Percentiles rank a stretch among this genome's conserved stretches.
phyloP scores from a whole-genome alignment of 2,113 vertebrate species.

The Ageneiosus marmoratus region DNA sequence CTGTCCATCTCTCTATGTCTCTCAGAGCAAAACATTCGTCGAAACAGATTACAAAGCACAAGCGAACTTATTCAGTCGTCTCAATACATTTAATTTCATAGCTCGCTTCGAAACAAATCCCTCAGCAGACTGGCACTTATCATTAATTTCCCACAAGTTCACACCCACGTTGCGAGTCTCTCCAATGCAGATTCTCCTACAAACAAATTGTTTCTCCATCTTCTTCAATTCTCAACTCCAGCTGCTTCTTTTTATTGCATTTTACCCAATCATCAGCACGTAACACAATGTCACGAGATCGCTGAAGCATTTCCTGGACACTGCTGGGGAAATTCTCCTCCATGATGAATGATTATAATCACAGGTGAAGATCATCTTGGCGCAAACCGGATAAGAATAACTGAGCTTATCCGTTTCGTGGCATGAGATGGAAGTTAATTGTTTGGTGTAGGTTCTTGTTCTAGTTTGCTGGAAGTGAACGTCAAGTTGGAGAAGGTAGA shows the following conservation, averaged over 20 bases:
- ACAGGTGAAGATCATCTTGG: not conserved
- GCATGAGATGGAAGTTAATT: not conserved
- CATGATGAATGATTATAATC: not conserved
- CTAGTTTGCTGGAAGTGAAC: not conserved
- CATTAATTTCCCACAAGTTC: conserved; percentile 33
- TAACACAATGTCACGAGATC: not conserved
- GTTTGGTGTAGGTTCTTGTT: not conserved
- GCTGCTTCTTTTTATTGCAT: not conserved
- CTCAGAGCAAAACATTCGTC: not conserved
- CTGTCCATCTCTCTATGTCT: not conserved
- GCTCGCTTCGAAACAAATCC: conserved; percentile 33
- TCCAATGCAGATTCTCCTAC: not conserved
- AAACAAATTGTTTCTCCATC: not conserved
- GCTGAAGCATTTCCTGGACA: not conserved
- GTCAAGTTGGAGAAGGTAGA: not conserved
- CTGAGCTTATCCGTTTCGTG: no score
- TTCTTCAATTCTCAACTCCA: conserved; percentile 10
- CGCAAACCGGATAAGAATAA: no score
- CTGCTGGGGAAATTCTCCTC: not conserved
- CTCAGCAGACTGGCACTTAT: conserved; percentile 1
- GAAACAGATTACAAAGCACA: conserved; percentile 26
- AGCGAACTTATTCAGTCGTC: not conserved
- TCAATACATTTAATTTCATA: conserved; percentile 24
- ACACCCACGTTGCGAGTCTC: not conserved
- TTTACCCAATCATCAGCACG: not conserved